These are phyloP conservation scores for Drosophila lacertosa DNA, from an alignment of 1,140 invertebrate genomes.

Conservation along the genomic window DNA sequence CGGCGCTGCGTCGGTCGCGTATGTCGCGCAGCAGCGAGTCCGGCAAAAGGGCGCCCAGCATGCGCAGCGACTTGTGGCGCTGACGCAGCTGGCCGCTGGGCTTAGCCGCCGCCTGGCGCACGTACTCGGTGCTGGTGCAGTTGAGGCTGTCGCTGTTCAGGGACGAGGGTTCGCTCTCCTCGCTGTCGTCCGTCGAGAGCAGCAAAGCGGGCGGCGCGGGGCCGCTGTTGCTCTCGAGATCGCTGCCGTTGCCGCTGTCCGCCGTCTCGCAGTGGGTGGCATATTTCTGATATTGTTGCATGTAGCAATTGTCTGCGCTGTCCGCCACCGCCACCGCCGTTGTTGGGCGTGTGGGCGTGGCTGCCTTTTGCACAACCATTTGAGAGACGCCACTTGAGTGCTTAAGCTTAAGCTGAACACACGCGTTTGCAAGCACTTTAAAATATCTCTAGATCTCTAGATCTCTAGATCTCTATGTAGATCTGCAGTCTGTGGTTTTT, in stretches of 20 bases:
- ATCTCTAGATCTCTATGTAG: constrained; percentile 3
- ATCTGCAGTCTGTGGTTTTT: constrained; percentile 14
- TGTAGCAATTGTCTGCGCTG: constrained; percentile 87
- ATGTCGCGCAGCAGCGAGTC: constrained; percentile 81
- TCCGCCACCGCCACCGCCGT: constrained; percentile 26
- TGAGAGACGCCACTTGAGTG: constrained; percentile 6
- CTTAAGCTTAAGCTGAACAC: constrained; percentile 9
- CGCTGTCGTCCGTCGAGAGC: constrained; percentile 85
- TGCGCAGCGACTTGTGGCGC: constrained; percentile 59
- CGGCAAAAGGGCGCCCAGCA: constrained; percentile 63
- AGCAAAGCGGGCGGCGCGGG: constrained; percentile 84
- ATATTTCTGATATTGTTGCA: constrained; percentile 72
- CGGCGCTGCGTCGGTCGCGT: constrained; percentile 64
- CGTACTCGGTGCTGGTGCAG: constrained; percentile 70
- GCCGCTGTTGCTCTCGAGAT: constrained; percentile 87
- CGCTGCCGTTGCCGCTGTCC: constrained; percentile 93
- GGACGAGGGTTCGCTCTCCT: constrained; percentile 76
- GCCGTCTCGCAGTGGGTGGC: constrained; percentile 89
- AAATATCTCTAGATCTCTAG: constrained; percentile 1
- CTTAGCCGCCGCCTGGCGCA: constrained; percentile 61
- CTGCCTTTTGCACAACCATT: constrained; percentile 66
- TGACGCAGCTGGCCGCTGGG: constrained; percentile 62
- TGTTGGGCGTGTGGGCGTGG: constrained; percentile 35
- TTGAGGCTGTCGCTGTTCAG: constrained; percentile 79
- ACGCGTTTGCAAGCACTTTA: too few relatives aligned